Percentiles rank a stretch among this genome's conserved stretches.
phyloP scores from a whole-genome alignment of 2,113 vertebrate genomes.

The Ophiodon elongatus region DNA sequence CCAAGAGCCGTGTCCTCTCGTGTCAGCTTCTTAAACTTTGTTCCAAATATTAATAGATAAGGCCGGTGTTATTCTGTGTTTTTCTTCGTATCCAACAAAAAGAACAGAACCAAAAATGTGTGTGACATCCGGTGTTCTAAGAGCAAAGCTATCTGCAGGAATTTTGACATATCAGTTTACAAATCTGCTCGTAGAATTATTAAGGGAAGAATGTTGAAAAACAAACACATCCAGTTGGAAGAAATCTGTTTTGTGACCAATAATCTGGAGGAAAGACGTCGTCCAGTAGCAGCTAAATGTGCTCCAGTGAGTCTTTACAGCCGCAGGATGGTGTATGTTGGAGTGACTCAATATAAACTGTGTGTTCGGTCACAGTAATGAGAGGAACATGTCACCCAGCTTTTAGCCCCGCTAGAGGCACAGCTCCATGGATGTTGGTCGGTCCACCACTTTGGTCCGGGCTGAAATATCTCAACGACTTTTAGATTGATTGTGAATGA shows the following conservation, averaged over 20 bases:
- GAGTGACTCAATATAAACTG: background rate
- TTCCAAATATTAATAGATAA: conserved; percentile 4
- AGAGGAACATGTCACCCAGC: background rate
- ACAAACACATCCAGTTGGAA: background rate
- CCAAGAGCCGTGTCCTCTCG: conserved; percentile 5
- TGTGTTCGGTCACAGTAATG: background rate
- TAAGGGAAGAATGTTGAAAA: background rate
- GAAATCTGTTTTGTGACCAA: background rate
- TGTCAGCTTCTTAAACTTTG: background rate
- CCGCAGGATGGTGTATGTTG: background rate
- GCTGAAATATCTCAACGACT: background rate
- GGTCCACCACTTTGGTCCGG: background rate
- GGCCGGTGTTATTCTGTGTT: background rate
- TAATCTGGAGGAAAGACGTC: background rate
- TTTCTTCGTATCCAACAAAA: background rate
- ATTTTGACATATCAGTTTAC: background rate
- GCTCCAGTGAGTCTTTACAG: background rate
- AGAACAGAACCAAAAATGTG: conserved; percentile 1
- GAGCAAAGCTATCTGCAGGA: background rate
- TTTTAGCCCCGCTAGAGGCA: background rate
- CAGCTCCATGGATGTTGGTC: no score
- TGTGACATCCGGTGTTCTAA: background rate
- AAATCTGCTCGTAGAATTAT: background rate
- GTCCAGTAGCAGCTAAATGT: background rate
- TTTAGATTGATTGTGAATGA: background rate